Evolutionary conservation across 2,113 vertebrate genomes (phyloP).

Genomic region (Xiphias gladius): DNA sequence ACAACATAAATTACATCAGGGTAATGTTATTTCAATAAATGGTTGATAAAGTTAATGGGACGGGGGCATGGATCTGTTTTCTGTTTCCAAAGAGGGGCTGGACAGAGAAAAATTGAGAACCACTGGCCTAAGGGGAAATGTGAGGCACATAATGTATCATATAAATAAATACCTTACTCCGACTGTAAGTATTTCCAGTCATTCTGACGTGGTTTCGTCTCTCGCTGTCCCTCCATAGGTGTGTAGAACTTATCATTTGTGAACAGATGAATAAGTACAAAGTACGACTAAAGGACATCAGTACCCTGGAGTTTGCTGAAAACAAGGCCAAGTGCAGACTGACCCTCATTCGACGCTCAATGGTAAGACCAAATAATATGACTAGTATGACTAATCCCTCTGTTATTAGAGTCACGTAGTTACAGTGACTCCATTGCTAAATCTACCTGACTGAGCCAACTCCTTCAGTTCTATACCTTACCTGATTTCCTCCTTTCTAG

Average conservation of each 20-base stretch:
- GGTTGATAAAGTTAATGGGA: background rate
- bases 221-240: constrained; percentile 80
- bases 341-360: constrained; percentile 94
- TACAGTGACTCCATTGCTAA: constrained; percentile 12
- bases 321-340: constrained; percentile 96
- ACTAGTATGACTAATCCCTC: background rate
- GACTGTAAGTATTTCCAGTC: background rate
- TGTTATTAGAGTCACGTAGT: background rate
- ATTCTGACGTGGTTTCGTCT: background rate
- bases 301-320: constrained; percentile 96
- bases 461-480: background rate
- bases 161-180: background rate
- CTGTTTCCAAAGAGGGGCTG: background rate
- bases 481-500: constrained; percentile 43
- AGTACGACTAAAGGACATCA: constrained; percentile 97
- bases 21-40: background rate
- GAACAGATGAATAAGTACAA: constrained; percentile 99
- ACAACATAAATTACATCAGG: background rate
- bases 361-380: constrained; percentile 86
- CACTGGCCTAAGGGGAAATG: background rate
- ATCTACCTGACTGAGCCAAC: background rate
- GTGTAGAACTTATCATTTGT: constrained; percentile 94
- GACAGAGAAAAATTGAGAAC: background rate
- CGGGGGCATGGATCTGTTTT: background rate
- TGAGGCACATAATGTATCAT: background rate